Evolutionary conservation across 2,888 invertebrate species (phyloP), one percentile per base, ranked within the genome.

Genomic region (Linhomoeus sp.): DNA sequence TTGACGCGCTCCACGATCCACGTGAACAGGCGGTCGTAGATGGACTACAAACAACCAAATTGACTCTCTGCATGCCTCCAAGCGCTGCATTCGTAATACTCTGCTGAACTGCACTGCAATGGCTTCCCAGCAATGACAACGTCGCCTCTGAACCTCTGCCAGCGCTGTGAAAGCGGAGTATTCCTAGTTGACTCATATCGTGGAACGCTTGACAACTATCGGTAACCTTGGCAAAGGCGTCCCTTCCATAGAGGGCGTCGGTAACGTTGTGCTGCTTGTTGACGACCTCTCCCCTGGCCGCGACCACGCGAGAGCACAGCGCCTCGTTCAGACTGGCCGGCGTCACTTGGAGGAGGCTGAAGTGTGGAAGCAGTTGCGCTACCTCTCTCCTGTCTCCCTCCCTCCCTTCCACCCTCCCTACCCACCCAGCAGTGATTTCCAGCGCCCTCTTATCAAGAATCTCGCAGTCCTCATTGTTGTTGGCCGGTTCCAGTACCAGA

Each of bases 1-100:
- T 97, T 97, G 45, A 94, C 84, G 66, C 81, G 75, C 39, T 77
- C 76, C 19, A 94, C 90, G 50, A 92, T 84, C 84, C 86, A 90
- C 0, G 82, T 77, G 69, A 94, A 94, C 45, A 94, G 73, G 22
- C 88, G 73, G 61, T 92, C 90, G 62, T 94, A 94, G 36, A 40
- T 42, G 3, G 26, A 41, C 39, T 39, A 22, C 23, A 22, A 22
- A n/a, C n/a, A n/a, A n/a, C n/a, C n/a, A n/a, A n/a, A n/a, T n/a
- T n/a, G n/a, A n/a, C n/a, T n/a, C n/a, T n/a, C n/a, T n/a, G n/a
- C n/a, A n/a, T n/a, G n/a, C n/a, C n/a, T n/a, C n/a, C n/a, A n/a
- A n/a, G n/a, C n/a, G n/a, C n/a, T n/a, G n/a, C n/a, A n/a, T n/a
- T n/a, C n/a, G n/a, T n/a, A n/a, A n/a, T n/a, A n/a, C n/a, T n/a